Conservation (phyloP, 2,797 vertebrate species). For the Malurus splendens region DNA sequence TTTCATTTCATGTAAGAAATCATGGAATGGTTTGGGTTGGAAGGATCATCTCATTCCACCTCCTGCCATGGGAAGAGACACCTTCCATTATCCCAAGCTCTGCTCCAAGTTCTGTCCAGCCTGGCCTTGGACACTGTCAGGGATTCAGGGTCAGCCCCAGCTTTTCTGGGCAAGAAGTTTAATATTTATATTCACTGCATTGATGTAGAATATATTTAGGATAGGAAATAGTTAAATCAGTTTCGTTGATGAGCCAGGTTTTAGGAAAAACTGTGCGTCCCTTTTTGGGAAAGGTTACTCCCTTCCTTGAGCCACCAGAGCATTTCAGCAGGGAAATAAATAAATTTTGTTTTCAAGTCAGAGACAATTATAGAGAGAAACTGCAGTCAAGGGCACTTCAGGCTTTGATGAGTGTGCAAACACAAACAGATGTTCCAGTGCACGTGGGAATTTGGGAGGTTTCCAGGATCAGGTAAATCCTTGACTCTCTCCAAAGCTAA, state of each 20-base stretch:
- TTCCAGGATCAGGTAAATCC: not conserved
- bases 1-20: not conserved
- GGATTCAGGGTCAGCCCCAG: not conserved
- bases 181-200: not conserved
- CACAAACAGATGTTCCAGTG: not conserved
- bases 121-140: not conserved
- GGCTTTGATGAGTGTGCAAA: not conserved
- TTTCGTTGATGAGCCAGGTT: not conserved
- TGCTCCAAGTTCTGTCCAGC: not conserved
- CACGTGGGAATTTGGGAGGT: not conserved
- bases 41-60: not conserved
- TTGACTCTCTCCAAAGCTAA: not conserved
- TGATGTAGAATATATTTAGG: not conserved
- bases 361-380: not conserved
- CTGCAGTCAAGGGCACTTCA: not conserved
- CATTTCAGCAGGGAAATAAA: not conserved
- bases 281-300: not conserved
- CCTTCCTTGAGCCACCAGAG: not conserved
- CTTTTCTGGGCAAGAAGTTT: not conserved
- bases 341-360: not conserved
- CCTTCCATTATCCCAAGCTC: fast-evolving
- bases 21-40: not conserved
- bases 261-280: not conserved
- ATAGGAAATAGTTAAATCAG: not conserved
- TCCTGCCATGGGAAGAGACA: no score